phyloP scores from a whole-genome alignment of 2,113 vertebrate genomes.

The Plecotus auritus region DNA sequence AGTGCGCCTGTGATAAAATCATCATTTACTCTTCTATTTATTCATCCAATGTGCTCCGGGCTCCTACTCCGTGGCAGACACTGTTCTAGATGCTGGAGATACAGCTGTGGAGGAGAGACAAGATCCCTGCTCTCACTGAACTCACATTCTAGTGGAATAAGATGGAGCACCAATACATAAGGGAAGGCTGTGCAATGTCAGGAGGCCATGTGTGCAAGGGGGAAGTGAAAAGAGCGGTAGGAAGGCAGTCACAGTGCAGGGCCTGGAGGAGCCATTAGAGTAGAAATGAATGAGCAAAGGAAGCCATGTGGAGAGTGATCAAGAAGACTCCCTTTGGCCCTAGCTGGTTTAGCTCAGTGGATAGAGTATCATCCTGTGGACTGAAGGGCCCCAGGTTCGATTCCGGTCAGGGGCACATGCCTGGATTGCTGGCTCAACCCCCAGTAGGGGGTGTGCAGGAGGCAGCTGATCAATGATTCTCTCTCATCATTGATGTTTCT shows the following conservation, averaged over 20 bases:
- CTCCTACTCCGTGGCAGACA: background rate
- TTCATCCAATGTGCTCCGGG: background rate
- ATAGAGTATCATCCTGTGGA: no score
- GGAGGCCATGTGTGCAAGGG: background rate
- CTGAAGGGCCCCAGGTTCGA: no score
- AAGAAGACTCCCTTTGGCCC: background rate
- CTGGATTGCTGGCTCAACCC: accelerated
- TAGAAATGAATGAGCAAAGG: background rate
- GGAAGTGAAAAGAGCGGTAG: background rate
- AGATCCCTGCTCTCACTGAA: background rate
- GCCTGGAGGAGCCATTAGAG: background rate
- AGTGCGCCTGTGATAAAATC: background rate
- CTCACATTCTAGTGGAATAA: background rate
- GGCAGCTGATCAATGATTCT: no score
- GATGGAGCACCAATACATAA: background rate
- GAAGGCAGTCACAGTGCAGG: accelerated
- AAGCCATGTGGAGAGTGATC: background rate
- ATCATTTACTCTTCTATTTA: background rate
- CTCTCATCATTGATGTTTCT: no score
- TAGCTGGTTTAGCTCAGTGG: no score
- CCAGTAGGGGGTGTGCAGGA: no score
- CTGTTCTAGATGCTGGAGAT: background rate
- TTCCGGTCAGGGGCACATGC: no score
- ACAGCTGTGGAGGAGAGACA: background rate
- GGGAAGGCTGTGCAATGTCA: background rate